Evolutionary conservation across 2,113 vertebrate species (phyloP).

Genomic region (human): DNA sequence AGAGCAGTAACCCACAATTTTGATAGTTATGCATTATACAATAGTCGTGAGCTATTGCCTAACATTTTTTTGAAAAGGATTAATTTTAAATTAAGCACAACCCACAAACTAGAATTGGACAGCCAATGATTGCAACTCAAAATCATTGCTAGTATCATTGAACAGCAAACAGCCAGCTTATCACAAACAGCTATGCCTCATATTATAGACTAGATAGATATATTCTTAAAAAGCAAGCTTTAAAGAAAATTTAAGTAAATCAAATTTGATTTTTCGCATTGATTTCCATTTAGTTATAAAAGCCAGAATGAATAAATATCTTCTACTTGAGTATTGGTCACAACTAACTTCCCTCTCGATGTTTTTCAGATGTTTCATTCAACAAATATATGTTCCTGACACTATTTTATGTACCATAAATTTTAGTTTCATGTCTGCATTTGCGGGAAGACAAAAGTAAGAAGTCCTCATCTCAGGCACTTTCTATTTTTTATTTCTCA

Average conservation of each 20-base stretch:
- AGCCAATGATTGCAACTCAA: neutral
- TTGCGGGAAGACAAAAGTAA: neutral
- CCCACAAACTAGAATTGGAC: neutral
- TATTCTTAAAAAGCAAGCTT: neutral
- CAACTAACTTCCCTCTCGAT: neutral
- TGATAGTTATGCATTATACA: neutral
- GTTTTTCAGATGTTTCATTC: neutral
- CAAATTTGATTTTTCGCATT: constrained; percentile 9
- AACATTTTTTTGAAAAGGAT: neutral
- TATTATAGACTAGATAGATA: neutral
- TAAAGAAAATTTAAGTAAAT: constrained; percentile 34
- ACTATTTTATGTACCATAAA: neutral
- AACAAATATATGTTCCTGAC: neutral
- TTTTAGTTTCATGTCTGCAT: neutral
- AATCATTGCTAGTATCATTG: neutral
- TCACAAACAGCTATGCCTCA: neutral
- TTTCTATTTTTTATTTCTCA: neutral
- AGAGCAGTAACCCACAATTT: neutral
- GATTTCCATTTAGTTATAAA: neutral
- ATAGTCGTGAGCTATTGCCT: neutral
- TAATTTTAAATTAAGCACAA: neutral
- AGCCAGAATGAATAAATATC: neutral
- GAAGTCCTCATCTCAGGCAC: neutral
- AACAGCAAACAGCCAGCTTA: neutral
- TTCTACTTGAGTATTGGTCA: neutral